Evolutionary conservation across 2,113 vertebrate genomes (phyloP).

Genomic region (Vulpes ferrilata): DNA sequence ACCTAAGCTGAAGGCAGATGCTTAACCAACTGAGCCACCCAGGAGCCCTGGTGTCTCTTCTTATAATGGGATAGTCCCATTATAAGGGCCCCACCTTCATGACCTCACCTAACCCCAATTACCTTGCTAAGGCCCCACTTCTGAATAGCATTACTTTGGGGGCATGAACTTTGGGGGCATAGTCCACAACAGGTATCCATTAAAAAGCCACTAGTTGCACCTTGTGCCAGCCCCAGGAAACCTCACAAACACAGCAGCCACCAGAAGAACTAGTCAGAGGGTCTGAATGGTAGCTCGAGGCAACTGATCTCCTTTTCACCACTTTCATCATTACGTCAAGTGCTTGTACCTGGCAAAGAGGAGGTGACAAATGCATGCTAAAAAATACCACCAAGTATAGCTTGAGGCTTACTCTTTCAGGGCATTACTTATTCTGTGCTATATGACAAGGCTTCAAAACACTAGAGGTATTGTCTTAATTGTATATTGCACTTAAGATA

Average conservation of each 20-base stretch:
- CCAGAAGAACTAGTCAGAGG: background rate
- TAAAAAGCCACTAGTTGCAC: background rate
- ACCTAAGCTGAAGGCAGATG: no score
- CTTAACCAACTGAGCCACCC: no score
- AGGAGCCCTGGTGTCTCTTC: background rate
- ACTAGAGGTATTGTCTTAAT: background rate
- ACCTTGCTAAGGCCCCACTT: background rate
- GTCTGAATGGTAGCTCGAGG: background rate
- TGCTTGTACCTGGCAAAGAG: background rate
- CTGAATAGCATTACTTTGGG: background rate
- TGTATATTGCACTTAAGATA: background rate
- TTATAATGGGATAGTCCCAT: background rate
- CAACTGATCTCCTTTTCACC: background rate
- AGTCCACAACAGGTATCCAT: background rate
- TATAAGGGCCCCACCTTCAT: background rate
- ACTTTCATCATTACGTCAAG: background rate
- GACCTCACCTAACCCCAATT: background rate
- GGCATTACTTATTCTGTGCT: background rate
- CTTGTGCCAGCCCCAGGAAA: background rate
- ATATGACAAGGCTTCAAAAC: background rate
- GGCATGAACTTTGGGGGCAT: background rate
- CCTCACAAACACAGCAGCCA: background rate
- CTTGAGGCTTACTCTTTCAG: background rate
- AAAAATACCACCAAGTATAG: background rate
- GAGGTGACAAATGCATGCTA: background rate